phyloP scores from a whole-genome alignment of 2,888 invertebrate genomes.

The Carterocephalus palaemon region DNA sequence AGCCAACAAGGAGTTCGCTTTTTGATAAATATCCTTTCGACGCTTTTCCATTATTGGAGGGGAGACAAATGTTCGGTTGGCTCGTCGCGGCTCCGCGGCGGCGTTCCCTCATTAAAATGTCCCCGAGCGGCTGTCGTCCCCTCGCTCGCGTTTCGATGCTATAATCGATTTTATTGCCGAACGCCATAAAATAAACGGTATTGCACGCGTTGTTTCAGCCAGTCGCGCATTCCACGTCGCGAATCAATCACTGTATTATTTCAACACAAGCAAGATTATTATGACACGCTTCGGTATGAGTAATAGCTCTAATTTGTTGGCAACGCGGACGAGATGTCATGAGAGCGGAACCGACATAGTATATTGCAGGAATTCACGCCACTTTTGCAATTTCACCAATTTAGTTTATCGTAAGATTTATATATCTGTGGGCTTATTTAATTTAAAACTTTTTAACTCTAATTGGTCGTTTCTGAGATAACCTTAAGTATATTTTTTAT shows the following conservation, averaged over 20 bases:
- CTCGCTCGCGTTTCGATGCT: constrained; percentile 42
- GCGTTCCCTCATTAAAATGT: constrained; percentile 68
- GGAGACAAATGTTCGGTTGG: constrained; percentile 64
- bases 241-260: constrained; percentile 59
- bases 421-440: too few relatives aligned
- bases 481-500: too few relatives aligned
- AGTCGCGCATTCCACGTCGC: constrained; percentile 49
- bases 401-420: background rate
- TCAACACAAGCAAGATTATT: constrained; percentile 45
- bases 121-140: constrained; percentile 52
- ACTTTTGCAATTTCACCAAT: constrained; percentile 8
- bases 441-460: too few relatives aligned
- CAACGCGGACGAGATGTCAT: constrained; percentile 28
- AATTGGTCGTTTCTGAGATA: too few relatives aligned
- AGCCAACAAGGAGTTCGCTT: constrained; percentile 44
- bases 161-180: constrained; percentile 69
- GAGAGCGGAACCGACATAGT: constrained; percentile 15
- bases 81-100: constrained; percentile 47
- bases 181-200: constrained; percentile 59
- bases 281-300: constrained; percentile 40
- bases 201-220: constrained; percentile 51
- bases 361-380: constrained; percentile 13
- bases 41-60: constrained; percentile 61
- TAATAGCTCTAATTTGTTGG: constrained; percentile 47
- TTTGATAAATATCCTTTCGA: constrained; percentile 69